phyloP scores from a whole-genome alignment of 1,140 invertebrate species.

The Ctenoplectra terminalis region DNA sequence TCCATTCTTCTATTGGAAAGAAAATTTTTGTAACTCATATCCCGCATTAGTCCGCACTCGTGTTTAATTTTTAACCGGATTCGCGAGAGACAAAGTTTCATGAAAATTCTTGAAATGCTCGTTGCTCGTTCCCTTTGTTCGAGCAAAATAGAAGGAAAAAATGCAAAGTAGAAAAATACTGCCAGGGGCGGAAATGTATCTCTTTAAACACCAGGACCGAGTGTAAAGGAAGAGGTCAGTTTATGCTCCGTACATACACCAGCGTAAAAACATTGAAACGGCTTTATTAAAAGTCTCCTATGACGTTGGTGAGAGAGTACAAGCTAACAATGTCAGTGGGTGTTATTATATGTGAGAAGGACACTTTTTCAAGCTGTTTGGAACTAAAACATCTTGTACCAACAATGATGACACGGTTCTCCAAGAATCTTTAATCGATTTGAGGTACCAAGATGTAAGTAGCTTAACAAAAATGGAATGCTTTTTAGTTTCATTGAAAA shows the following conservation, averaged over 20 bases:
- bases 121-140: conserved; percentile 39
- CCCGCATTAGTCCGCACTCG: background rate
- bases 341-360: background rate
- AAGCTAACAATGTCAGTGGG: background rate
- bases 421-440: background rate
- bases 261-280: conserved; percentile 17
- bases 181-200: background rate
- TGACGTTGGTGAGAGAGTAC: background rate
- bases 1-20: too few species aligned
- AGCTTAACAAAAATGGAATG: background rate
- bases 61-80: background rate
- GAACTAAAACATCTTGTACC: too few species aligned
- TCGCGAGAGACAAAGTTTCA: background rate
- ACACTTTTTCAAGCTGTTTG: background rate
- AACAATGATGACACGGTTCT: too few species aligned
- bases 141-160: conserved; percentile 27
- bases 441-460: background rate
- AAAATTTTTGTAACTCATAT: too few species aligned
- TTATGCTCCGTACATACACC: conserved; percentile 8
- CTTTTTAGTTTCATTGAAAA: background rate
- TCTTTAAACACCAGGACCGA: conserved; percentile 2
- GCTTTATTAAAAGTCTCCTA: conserved; percentile 24
- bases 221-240: conserved; percentile 2
- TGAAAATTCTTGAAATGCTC: conserved; percentile 6
- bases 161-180: conserved; percentile 56